phyloP scores from a whole-genome alignment of 2,797 vertebrate genomes.

The Alauda arvensis region DNA sequence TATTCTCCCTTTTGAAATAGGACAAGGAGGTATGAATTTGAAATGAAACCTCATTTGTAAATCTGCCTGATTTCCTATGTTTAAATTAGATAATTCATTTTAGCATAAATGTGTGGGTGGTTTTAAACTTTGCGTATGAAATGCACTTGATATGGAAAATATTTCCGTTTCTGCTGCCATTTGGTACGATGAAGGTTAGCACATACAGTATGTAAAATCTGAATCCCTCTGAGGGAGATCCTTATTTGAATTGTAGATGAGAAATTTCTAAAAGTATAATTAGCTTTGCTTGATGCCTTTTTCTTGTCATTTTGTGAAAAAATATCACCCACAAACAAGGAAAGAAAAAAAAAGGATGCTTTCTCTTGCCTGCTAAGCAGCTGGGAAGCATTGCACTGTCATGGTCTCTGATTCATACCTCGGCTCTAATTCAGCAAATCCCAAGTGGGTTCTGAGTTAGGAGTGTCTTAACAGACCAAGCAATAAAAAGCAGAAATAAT shows the following conservation, averaged over 20 bases:
- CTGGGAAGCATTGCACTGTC: not conserved
- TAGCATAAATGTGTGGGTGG: constrained; percentile 7
- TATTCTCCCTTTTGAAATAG: not conserved
- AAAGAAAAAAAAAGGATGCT: not conserved
- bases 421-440: not conserved
- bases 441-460: not conserved
- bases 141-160: constrained; percentile 38
- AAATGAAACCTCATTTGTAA: constrained; percentile 1
- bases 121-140: constrained; percentile 34
- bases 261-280: constrained; percentile 63
- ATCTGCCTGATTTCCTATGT: not conserved
- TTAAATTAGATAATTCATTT: constrained; percentile 26
- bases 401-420: not conserved
- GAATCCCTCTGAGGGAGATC: constrained; percentile 60
- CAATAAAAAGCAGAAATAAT: not conserved
- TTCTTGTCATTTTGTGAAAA: constrained; percentile 12
- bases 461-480: not conserved
- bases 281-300: constrained; percentile 49
- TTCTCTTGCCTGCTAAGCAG: not conserved
- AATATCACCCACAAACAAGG: constrained; percentile 1
- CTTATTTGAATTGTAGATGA: constrained; percentile 64
- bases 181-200: constrained; percentile 57
- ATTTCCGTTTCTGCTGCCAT: constrained; percentile 62
- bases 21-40: not conserved
- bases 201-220: constrained; percentile 53